Evolutionary conservation across 2,113 vertebrate genomes (phyloP).

Genomic region (Gymnobelideus leadbeateri): DNA sequence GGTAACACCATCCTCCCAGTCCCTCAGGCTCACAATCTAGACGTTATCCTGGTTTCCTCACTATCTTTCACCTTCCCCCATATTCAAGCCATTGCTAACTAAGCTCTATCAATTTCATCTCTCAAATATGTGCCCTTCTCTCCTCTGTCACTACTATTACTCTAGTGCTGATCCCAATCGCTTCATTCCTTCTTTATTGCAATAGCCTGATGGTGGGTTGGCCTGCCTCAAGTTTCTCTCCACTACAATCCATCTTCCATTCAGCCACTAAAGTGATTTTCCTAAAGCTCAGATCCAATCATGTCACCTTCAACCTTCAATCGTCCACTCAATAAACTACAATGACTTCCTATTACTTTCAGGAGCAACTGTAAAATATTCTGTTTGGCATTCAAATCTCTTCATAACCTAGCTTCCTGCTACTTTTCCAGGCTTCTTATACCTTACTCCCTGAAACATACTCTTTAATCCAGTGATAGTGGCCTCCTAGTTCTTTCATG

Average conservation of each 20-base stretch:
- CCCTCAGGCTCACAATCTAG: neutral
- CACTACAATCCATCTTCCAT: neutral
- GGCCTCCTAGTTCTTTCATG: neutral
- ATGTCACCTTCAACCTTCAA: neutral
- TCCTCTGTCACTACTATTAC: neutral
- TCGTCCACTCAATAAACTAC: neutral
- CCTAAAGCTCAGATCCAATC: neutral
- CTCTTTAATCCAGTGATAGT: neutral
- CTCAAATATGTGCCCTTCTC: neutral
- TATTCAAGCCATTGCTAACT: neutral
- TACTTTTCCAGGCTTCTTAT: neutral
- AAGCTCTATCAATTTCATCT: neutral
- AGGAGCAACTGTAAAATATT: neutral
- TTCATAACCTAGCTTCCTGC: neutral
- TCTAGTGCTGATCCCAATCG: neutral
- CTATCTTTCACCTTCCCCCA: neutral
- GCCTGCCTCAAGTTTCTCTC: neutral
- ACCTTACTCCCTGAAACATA: neutral
- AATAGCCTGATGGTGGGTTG: neutral
- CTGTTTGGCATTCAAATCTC: neutral
- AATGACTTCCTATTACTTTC: neutral
- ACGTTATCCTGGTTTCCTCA: neutral
- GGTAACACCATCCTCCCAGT: neutral
- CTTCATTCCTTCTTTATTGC: neutral
- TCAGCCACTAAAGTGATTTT: neutral